Evolutionary conservation across 2,888 invertebrate species (phyloP), one percentile per base, ranked within the genome.

Genomic region (Sminthurinus aureus): DNA sequence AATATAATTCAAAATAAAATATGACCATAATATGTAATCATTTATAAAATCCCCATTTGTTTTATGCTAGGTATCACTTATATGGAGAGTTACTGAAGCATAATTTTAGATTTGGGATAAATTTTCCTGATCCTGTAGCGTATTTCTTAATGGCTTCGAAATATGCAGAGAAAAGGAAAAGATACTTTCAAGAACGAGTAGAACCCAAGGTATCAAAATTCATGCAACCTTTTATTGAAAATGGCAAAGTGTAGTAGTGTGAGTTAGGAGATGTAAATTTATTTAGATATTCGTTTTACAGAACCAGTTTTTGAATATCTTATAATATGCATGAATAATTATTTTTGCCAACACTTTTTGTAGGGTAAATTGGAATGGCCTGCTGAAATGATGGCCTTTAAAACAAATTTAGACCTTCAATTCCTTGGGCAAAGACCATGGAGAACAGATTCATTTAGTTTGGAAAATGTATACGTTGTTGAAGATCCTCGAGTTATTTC

Each of bases 351-450:
- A 13, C 13, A 11, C 13, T 51, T 51, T 26, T 38, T 71, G 3
- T 58, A 81, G 84, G 73, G 38, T 67, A 77, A 71, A 77, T 20
- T 79, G 9, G n/a, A 20, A 0, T 87, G 85, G 85, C 87, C 87
- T 15, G 18, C 75, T 8, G 87, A 87, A 79, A 84, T 87, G 84
- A 79, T 78, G 12, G 76, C 75, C 18, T 87, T 80, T 73, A 77
- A 82, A 24, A 69, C 77, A 4, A 84, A 87, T 12, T 82, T 85
- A 50, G 79, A 79, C 58, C 64, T 87, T 6, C 78, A 85, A 13
- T 88, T 74, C 79, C 73, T 88, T 3, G 88, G 88, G 11, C 88
- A 88, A 66, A 50, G 88, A 52, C 87, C 88, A 0, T 88, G 88
- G 88, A 67, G 87, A 79, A 18, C 50, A 0, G 85, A 87, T 67